Evolutionary conservation across 2,113 vertebrate species (phyloP).

Genomic region (Ibidorhyncha struthersii): DNA sequence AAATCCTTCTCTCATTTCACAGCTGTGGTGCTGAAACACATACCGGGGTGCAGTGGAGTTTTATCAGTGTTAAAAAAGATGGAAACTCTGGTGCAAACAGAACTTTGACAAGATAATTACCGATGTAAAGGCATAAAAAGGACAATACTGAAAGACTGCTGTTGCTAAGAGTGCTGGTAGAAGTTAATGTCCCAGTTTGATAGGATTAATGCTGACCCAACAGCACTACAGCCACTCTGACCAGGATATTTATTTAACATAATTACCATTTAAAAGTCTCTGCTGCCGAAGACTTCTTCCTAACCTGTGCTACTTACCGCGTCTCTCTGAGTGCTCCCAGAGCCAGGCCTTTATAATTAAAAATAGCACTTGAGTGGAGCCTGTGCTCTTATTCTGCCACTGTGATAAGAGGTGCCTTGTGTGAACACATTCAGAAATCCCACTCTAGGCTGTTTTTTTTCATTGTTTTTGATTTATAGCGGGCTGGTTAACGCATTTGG

Average conservation of each 20-base stretch:
- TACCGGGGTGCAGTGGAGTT: background rate
- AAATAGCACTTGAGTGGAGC: background rate
- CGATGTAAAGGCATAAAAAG: background rate
- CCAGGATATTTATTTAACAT: background rate
- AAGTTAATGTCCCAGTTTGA: background rate
- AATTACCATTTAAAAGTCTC: background rate
- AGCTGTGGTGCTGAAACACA: constrained; percentile 36
- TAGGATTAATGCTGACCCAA: background rate
- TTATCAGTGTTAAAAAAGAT: background rate
- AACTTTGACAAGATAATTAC: background rate
- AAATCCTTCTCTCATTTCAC: constrained; percentile 65
- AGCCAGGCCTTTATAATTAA: background rate
- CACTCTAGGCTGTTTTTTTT: background rate
- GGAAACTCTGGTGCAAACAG: background rate
- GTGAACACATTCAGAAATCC: background rate
- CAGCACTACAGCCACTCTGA: background rate
- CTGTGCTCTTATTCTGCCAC: background rate
- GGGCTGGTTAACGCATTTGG: background rate
- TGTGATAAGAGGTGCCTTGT: background rate
- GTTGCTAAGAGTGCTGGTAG: background rate
- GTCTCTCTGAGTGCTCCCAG: background rate
- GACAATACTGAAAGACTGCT: background rate
- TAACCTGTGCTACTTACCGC: background rate
- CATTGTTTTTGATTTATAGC: background rate
- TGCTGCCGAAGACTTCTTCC: background rate